A percentile compares a stretch with the other conserved stretches of the same genome.
These are phyloP conservation scores for Apotomis turbidana DNA, from an alignment of 2,888 invertebrate species.

Conservation along the genomic window DNA sequence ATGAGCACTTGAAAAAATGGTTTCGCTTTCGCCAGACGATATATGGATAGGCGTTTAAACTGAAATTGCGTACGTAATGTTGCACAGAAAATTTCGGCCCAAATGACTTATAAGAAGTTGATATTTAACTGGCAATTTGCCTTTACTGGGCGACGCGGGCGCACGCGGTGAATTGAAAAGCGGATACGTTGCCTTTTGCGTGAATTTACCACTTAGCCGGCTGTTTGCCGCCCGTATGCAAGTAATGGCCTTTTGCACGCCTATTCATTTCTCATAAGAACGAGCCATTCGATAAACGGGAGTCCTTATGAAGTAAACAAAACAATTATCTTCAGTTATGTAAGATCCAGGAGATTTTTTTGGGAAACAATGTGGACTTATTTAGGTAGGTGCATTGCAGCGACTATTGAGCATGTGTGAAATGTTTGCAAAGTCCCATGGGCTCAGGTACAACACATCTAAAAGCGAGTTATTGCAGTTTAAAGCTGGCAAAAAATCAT, in stretches of 20 bases:
- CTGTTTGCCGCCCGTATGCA: not conserved
- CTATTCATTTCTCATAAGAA: not conserved
- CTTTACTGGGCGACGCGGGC: slow-evolving; percentile 2
- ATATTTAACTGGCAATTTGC: slow-evolving; percentile 24
- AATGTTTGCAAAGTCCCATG: too few species aligned
- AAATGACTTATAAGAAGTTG: slow-evolving; percentile 18
- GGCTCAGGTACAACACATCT: too few species aligned
- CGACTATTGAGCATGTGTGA: too few species aligned
- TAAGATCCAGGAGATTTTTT: too few species aligned
- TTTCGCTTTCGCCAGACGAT: slow-evolving; percentile 27
- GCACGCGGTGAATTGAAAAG: slow-evolving; percentile 20
- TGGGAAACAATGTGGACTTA: too few species aligned
- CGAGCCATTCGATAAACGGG: not conserved
- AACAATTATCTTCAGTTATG: too few species aligned
- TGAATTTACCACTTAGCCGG: slow-evolving; percentile 10
- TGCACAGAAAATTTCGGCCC: slow-evolving; percentile 18
- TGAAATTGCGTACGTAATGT: slow-evolving; percentile 13
- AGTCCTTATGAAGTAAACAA: not conserved
- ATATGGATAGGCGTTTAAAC: slow-evolving; percentile 36
- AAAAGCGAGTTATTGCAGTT: too few species aligned
- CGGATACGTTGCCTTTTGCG: slow-evolving; percentile 20
- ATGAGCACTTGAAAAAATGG: slow-evolving; percentile 28
- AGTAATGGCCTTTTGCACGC: not conserved
- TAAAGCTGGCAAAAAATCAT: too few species aligned
- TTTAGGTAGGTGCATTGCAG: too few species aligned